phyloP scores from a whole-genome alignment of 37 sponge, comb jelly and placozoan genomes.

The Agelas oroides region DNA sequence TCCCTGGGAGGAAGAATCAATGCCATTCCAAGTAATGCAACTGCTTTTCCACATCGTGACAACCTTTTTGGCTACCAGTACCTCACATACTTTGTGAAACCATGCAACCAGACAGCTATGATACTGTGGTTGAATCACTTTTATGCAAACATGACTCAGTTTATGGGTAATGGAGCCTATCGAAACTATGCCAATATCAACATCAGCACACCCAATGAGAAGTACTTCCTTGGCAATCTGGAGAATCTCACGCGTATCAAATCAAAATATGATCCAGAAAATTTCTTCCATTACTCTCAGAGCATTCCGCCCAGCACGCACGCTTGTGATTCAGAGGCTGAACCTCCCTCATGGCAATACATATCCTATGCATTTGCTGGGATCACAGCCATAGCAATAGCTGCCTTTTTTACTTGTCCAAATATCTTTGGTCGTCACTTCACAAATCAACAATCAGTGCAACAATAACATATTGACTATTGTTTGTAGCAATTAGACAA shows the following conservation, averaged over 20 bases:
- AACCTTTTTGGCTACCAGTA: constrained; percentile 12
- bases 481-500: no score
- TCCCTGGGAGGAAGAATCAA: not conserved
- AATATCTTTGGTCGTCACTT: not conserved
- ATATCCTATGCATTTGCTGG: not conserved
- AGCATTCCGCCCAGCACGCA: not conserved
- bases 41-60: constrained; percentile 1
- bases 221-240: not conserved
- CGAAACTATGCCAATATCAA: not conserved
- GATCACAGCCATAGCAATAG: not conserved
- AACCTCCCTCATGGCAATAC: not conserved
- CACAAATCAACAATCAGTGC: no score
- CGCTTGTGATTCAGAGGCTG: not conserved
- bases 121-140: not conserved
- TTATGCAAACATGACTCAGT: not conserved
- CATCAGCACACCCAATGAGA: not conserved
- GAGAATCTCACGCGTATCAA: not conserved
- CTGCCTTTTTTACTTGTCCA: not conserved
- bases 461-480: no score
- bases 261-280: not conserved
- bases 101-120: not conserved
- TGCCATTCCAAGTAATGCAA: not conserved
- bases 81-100: not conserved
- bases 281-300: not conserved
- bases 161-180: not conserved